These are phyloP conservation scores for Plagiodera versicolora DNA, from an alignment of 2,888 invertebrate genomes.

Conservation along the genomic window DNA sequence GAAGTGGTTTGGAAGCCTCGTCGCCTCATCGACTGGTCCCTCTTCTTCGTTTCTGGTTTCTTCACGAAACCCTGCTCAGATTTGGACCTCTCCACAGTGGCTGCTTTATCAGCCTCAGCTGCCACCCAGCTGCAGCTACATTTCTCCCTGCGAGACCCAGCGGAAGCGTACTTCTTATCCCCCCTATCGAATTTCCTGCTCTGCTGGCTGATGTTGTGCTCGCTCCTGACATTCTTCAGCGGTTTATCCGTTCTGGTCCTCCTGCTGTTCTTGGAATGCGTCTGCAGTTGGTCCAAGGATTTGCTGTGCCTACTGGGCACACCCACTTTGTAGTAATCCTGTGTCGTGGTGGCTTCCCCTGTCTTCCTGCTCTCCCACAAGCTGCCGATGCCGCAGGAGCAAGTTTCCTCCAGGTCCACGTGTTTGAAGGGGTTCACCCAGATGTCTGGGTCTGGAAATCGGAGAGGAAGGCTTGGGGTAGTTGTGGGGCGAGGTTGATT, in stretches of 20 bases:
- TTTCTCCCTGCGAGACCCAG: conserved; percentile 30
- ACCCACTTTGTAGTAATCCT: conserved; percentile 33
- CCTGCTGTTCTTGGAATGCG: conserved; percentile 46
- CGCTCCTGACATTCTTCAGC: conserved; percentile 17
- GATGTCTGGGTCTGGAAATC: too few relatives aligned
- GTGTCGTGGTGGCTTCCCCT: conserved; percentile 38
- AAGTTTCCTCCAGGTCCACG: conserved; percentile 37
- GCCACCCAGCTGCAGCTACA: too few relatives aligned
- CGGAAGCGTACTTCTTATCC: conserved; percentile 19
- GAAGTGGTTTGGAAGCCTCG: too few relatives aligned
- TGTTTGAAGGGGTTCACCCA: conserved; percentile 34
- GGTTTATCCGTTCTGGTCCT: conserved; percentile 25
- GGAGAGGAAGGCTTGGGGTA: too few relatives aligned
- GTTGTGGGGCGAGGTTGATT: too few relatives aligned
- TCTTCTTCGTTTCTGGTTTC: too few relatives aligned
- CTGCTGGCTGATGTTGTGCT: conserved; percentile 39
- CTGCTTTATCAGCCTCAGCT: too few relatives aligned
- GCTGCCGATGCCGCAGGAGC: conserved; percentile 43
- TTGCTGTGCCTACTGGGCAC: conserved; percentile 69
- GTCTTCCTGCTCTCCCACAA: conserved; percentile 40
- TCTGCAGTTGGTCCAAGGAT: conserved; percentile 76
- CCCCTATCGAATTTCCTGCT: conserved; percentile 24
- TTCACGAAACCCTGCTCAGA: conserved; percentile 48
- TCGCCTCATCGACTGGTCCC: too few relatives aligned
- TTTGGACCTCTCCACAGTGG: too few relatives aligned